Base-by-base conservation (phyloP, 2,113 vertebrate species). In the Alouatta palliata region DNA sequence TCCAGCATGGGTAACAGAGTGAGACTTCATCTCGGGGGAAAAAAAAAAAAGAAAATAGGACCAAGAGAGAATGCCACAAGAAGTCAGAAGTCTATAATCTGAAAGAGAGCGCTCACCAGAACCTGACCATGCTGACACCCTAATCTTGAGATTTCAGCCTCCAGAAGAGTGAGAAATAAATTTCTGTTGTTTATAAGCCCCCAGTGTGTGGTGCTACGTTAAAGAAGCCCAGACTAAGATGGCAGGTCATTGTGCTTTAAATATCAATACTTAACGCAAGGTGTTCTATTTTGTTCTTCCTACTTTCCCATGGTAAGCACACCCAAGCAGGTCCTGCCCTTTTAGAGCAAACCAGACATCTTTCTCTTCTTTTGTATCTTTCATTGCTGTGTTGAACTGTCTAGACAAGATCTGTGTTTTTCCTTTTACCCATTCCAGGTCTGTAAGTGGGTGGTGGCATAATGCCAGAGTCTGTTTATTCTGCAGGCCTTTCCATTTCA, bases 391-490 rank as follows among this genome's bases (percentile, higher is more conserved):
- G 30, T 91, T 85, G 64, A 56, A 6, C 40, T 94, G 7, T 83
- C 58, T 82, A 68, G 58, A 90, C 40, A 70, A 76, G 43, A 61
- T 56, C 8, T 84, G 6, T 49, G 8, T 56, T 6, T 92, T 13
- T 52, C 64, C 54, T 93, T n/a, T 37, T 11, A 6, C 35, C n/a
- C 17, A 25, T 73, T 79, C 9, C n/a, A 58, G 11, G 19, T 64
- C 43, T 84, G 11, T 49, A 83, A 11, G 10, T 87, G 68, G n/a
- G 32, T 80, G 52, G n/a, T 92, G 94, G 47, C 9, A 32, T 40
- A 75, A 81, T 76, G 64, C 16, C 52, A 45, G 35, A 84, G 20
- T 81, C 76, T 82, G 2, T 93, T 92, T 87, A 94, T 85, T 96
- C 64, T 97, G 66, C 0, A 4, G 35, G 54, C 16, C 0, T 47